These are phyloP conservation scores for Thryonomys swinderianus DNA, from an alignment of 2,113 vertebrate species.

Conservation along the genomic window DNA sequence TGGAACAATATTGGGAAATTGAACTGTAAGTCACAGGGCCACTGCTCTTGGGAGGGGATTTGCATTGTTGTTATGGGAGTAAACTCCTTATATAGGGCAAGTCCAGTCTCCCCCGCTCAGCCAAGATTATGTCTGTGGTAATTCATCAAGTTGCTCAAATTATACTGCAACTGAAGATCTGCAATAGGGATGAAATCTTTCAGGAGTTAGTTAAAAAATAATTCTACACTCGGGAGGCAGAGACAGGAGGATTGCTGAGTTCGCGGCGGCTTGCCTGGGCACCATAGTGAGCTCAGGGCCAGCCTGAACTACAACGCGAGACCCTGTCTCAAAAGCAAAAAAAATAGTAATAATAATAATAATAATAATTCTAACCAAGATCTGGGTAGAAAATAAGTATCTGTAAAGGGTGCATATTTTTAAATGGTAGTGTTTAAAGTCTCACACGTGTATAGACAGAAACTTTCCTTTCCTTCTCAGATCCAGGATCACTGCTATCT, in stretches of 20 bases:
- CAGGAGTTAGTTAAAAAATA: constrained; percentile 37
- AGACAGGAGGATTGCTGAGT: no score
- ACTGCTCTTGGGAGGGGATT: no score
- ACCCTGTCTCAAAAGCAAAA: no score
- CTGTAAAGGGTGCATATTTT: not conserved
- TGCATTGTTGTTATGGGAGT: not conserved
- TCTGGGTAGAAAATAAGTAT: not conserved
- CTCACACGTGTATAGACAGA: not conserved
- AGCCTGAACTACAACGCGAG: no score
- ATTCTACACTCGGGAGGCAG: no score
- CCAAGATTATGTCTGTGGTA: not conserved
- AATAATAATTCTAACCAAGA: constrained; percentile 48
- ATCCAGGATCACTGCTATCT: not conserved
- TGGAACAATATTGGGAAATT: not conserved
- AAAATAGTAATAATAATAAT: no score
- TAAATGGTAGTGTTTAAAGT: not conserved
- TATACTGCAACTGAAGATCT: not conserved
- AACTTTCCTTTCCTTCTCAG: not conserved
- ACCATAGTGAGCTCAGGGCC: no score
- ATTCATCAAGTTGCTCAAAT: not conserved
- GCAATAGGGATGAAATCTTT: not conserved
- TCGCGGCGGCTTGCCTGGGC: no score
- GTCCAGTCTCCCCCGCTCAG: not conserved
- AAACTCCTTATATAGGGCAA: no score
- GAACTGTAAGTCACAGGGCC: not conserved